Evolutionary conservation across 2,113 vertebrate genomes (phyloP), one percentile per base, ranked within the genome.

Genomic region (Garra rufa): DNA sequence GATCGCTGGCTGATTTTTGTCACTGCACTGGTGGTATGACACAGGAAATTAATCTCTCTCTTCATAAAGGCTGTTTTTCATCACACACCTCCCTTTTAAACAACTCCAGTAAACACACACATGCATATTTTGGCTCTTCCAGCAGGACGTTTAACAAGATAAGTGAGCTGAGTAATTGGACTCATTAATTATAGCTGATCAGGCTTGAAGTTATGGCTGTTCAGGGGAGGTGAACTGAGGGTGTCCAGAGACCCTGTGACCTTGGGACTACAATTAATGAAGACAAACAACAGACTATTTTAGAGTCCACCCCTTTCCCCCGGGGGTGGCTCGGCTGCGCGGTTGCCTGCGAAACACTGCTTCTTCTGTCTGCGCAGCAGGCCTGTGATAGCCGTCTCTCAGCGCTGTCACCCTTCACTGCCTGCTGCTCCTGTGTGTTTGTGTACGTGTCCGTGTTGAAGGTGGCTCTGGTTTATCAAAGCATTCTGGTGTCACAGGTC

Each of bases 241-340:
- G 77, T 82, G n/a, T 77, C 77, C 73, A 67, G 50, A 41, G 70
- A 75, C 74, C 73, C 80, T 41, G 80, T 48, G 76, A 76, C 63
- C 67, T 85, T 79, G 46, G 67, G 65, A 44, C 63, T 59, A 30
- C 70, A 46, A 63, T 78, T 91, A 77, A 89, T 87, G 24, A 85
- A 89, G 82, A 87, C 80, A 87, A 89, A 89, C 38, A 73, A 84
- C 83, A 86, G 28, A 82, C 76, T 3, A 57, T 65, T 59, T 17
- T 59, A 71, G 82, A 55, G 76, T 77, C 74, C 48, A 85, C 61
- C 14, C 69, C 30, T 6, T 46, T 70, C 48, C 65, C 85, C 75
- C 14, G 43, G 48, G n/a, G 75, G 79, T 21, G 24, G 43, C 46
- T 71, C 61, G 70, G 38, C 44, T 69, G 61, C 85, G 87, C 83